Percentiles rank a stretch among this genome's conserved stretches.
Conservation (phyloP, 2,797 vertebrate species). For the Rhinatrema bivittatum region DNA sequence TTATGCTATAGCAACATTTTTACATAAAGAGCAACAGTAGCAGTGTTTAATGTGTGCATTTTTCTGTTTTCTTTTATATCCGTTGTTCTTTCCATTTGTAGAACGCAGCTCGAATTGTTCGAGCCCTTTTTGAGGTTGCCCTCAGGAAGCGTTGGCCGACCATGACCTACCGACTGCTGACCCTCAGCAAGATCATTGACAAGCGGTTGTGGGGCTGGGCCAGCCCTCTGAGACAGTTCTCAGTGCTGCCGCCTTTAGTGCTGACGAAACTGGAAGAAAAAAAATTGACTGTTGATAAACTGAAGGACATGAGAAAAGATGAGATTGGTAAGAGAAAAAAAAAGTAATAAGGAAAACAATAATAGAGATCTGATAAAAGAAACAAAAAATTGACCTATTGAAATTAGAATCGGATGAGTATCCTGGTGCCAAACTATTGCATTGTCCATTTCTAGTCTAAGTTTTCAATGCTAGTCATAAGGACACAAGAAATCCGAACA, state of each 20-base stretch:
- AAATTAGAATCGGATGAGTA: no score
- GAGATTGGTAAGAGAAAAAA: constrained; percentile 81
- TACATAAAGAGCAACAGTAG: no score
- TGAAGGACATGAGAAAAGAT: constrained; percentile 96
- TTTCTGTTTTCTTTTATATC: no score
- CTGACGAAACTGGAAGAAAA: constrained; percentile 83
- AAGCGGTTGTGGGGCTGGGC: constrained; percentile 89
- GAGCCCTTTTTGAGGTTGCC: constrained; percentile 93
- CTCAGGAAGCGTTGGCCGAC: constrained; percentile 91
- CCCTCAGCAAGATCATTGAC: constrained; percentile 92
- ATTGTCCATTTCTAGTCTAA: no score
- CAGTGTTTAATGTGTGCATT: no score
- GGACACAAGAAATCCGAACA: no score
- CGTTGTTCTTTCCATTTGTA: constrained; percentile 40
- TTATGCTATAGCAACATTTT: no score
- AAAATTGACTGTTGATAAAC: constrained; percentile 86
- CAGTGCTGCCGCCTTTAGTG: constrained; percentile 66
- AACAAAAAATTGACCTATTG: no score
- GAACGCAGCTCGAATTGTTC: constrained; percentile 92
- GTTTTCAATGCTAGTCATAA: no score
- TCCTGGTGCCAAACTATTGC: no score
- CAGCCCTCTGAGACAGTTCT: constrained; percentile 89
- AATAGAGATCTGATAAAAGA: constrained; percentile 1
- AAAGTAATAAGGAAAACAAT: no score
- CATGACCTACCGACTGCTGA: constrained; percentile 92